Conservation (phyloP, 2,797 vertebrate species). For the Myotis planiceps region DNA sequence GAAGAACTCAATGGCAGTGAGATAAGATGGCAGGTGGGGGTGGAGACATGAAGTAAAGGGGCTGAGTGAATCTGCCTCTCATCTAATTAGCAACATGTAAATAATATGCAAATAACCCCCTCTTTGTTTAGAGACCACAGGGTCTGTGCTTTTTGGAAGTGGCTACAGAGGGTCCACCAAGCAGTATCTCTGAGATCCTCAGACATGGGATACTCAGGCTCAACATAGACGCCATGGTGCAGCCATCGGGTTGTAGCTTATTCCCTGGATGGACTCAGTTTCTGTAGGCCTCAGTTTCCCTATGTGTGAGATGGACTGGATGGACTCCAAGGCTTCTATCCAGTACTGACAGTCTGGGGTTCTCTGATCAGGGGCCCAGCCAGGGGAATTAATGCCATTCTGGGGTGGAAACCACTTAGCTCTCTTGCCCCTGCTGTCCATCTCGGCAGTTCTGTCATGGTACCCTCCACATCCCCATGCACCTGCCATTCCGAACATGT, state of each 20-base stretch:
- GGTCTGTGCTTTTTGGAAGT: constrained; percentile 59
- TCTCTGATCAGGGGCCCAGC: neutral
- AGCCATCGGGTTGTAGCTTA: neutral
- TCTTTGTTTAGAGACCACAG: constrained; percentile 69
- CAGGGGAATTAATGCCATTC: neutral
- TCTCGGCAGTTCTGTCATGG: neutral
- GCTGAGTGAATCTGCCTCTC: constrained; percentile 54
- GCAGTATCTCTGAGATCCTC: neutral
- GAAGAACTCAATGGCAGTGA: constrained; percentile 2
- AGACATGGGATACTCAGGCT: neutral
- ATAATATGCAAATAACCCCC: constrained; percentile 70
- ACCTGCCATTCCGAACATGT: neutral
- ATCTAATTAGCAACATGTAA: constrained; percentile 76
- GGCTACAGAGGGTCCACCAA: constrained; percentile 28
- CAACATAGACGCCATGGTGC: neutral
- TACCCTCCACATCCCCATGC: too few relatives aligned
- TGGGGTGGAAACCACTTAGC: neutral
- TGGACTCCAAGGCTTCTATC: neutral
- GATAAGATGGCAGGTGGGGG: neutral
- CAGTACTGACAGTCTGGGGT: neutral
- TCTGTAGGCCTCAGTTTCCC: constrained; percentile 21
- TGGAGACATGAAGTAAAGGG: neutral
- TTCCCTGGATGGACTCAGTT: neutral
- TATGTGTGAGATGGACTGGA: neutral
- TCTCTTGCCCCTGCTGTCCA: neutral